Percentiles rank a stretch among this genome's conserved stretches.
phyloP scores from a whole-genome alignment of 2,797 vertebrate genomes.

The Otolemur crassicaudatus region DNA sequence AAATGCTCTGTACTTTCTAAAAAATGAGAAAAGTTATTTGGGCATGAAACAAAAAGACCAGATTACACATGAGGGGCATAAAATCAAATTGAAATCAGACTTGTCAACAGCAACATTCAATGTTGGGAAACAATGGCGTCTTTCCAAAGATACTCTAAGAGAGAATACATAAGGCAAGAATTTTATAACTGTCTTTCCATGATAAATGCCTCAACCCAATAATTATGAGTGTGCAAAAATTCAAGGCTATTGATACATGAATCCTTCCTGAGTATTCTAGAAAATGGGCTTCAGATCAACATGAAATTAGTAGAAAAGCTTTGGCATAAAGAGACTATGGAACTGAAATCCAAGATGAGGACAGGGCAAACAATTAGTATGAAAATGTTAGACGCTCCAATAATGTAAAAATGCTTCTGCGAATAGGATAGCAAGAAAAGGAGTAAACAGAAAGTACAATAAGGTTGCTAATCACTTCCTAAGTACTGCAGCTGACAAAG shows the following conservation, averaged over 20 bases:
- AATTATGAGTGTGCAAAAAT: not conserved
- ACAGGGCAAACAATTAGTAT: not conserved
- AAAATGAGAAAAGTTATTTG: constrained; percentile 18
- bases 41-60: not conserved
- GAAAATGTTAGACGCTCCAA: not conserved
- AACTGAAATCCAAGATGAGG: constrained; percentile 39
- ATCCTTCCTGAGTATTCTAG: not conserved
- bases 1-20: not conserved
- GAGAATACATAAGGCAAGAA: not conserved
- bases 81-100: constrained; percentile 6
- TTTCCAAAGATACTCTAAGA: not conserved
- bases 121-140: not conserved
- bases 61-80: not conserved
- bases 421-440: not conserved
- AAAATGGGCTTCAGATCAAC: constrained; percentile 27
- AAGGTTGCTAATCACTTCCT: not conserved
- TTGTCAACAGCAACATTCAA: not conserved
- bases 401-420: not conserved
- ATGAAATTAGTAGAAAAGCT: constrained; percentile 35
- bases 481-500: not conserved
- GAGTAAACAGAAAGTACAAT: not conserved
- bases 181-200: not conserved
- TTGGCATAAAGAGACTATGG: not conserved
- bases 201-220: constrained; percentile 5
- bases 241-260: not conserved